Percentiles rank a stretch among this genome's conserved stretches.
Evolutionary conservation across 2,888 invertebrate species (phyloP).

Genomic region (Amiota communis): DNA sequence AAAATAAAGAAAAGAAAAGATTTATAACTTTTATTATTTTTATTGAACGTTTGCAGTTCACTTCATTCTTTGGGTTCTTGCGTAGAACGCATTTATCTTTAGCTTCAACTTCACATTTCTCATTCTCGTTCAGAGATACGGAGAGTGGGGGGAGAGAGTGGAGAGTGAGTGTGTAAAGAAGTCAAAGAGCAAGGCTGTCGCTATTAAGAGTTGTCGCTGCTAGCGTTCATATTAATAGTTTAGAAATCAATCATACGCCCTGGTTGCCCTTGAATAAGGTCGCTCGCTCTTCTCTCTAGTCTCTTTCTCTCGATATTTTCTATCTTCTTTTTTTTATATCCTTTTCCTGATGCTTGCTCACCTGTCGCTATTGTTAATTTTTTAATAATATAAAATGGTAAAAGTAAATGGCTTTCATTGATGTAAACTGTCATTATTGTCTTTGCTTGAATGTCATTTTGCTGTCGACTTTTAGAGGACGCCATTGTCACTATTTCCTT

Average conservation of each 20-base stretch:
- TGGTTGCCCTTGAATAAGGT: constrained; percentile 47
- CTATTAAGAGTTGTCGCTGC: constrained; percentile 11
- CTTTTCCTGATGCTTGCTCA: constrained; percentile 10
- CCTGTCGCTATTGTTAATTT: constrained; percentile 55
- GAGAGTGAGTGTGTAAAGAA: too few species aligned
- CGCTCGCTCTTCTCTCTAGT: constrained; percentile 39
- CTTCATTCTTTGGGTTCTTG: constrained; percentile 45
- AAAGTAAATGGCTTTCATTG: constrained; percentile 54
- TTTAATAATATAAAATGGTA: constrained; percentile 46
- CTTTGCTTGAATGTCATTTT: constrained; percentile 52
- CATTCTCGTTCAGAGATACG: constrained; percentile 27
- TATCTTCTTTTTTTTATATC: background rate
- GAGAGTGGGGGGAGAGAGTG: too few species aligned
- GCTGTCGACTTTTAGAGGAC: constrained; percentile 38
- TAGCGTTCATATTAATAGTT: constrained; percentile 40
- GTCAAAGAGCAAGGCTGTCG: background rate
- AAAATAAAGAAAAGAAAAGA: constrained; percentile 44
- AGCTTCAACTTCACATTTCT: constrained; percentile 31
- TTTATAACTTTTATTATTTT: constrained; percentile 69
- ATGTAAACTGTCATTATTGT: constrained; percentile 58
- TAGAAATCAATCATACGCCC: constrained; percentile 62
- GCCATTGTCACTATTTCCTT: too few species aligned
- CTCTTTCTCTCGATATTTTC: background rate
- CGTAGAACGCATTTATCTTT: constrained; percentile 45
- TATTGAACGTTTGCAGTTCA: constrained; percentile 59